Percentiles rank a stretch among this genome's conserved stretches.
phyloP scores from a whole-genome alignment of 1,140 invertebrate species.

The Melitaea cinxia region DNA sequence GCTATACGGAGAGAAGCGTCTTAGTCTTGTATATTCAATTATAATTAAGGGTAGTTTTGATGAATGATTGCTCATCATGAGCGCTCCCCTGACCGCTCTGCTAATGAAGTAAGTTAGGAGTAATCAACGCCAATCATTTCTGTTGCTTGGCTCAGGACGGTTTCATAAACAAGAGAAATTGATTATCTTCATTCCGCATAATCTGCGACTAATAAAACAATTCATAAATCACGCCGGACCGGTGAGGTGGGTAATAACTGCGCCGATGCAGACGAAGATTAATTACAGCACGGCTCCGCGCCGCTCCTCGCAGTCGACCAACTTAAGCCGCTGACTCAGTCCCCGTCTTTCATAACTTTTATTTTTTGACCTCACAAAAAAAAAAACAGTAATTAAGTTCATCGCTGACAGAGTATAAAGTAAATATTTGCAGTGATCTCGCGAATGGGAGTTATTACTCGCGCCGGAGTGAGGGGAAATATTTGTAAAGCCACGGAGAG shows the following conservation, averaged over 20 bases:
- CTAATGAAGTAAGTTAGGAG: too few species aligned
- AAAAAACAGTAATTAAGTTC: conserved; percentile 1
- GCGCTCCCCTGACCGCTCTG: too few species aligned
- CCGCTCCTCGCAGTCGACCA: background rate
- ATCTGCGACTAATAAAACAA: conserved; percentile 8
- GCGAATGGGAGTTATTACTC: too few species aligned
- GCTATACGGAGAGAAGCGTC: too few species aligned
- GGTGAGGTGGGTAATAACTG: conserved; percentile 7
- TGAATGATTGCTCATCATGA: too few species aligned
- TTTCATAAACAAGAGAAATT: background rate
- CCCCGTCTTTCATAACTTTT: conserved; percentile 3
- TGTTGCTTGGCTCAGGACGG: too few species aligned
- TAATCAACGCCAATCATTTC: too few species aligned
- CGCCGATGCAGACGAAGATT: conserved; percentile 9
- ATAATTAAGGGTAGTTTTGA: too few species aligned
- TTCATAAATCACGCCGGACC: conserved; percentile 14
- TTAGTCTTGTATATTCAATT: too few species aligned
- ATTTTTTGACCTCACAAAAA: background rate
- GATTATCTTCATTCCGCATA: conserved; percentile 7
- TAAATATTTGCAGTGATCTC: background rate
- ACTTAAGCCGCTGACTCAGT: conserved; percentile 6
- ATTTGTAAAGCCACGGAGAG: too few species aligned
- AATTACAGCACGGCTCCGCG: background rate
- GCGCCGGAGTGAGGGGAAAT: too few species aligned
- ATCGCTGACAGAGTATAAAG: background rate